Evolutionary conservation across 2,888 invertebrate species (phyloP).

Genomic region (Strigamia crassipes): DNA sequence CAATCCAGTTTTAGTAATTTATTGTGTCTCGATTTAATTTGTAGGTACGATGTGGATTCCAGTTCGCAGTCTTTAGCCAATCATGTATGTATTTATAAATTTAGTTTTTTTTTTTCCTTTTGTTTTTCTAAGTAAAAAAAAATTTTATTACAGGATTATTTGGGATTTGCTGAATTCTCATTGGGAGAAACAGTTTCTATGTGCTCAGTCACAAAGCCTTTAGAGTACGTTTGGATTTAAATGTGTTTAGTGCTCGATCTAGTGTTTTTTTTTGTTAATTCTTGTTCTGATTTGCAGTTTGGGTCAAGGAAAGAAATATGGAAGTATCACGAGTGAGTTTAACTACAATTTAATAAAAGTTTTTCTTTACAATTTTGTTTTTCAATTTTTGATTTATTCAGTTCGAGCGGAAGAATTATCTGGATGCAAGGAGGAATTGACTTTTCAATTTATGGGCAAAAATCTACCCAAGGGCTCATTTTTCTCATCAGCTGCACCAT

Average conservation of each 20-base stretch:
- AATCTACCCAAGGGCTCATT: neutral
- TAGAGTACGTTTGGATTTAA: neutral
- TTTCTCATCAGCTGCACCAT: constrained; percentile 53
- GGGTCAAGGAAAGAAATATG: neutral
- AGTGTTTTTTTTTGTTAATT: neutral
- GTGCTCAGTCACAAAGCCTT: neutral
- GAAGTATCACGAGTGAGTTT: neutral
- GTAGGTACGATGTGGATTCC: constrained; percentile 50
- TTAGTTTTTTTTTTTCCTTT: neutral
- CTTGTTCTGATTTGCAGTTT: neutral
- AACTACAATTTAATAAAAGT: neutral
- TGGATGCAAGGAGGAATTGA: neutral
- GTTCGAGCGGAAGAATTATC: neutral
- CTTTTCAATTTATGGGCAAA: neutral
- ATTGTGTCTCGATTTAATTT: constrained; percentile 29
- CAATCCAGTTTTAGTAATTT: no score
- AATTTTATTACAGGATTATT: neutral
- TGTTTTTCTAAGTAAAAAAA: neutral
- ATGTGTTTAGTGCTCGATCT: neutral
- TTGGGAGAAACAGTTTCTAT: neutral
- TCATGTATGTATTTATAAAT: constrained; percentile 32
- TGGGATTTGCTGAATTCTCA: neutral
- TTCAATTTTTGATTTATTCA: neutral
- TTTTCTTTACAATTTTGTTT: no score
- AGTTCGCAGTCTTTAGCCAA: neutral